Evolutionary conservation across 2,113 vertebrate species (phyloP).

Genomic region (Glaucomys volans): DNA sequence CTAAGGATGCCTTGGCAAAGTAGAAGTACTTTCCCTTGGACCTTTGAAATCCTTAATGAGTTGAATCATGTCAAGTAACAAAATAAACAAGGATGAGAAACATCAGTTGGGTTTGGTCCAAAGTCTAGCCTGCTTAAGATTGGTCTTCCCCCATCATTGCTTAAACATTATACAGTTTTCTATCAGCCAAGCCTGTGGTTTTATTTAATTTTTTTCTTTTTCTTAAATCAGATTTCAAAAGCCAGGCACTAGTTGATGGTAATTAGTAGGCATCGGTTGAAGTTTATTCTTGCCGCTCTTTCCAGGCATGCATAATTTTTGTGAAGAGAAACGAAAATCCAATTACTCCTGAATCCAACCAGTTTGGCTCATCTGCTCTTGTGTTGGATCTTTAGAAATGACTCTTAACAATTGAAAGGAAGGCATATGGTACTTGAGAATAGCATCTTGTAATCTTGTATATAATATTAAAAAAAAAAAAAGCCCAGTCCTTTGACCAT

Average conservation of each 20-base stretch:
- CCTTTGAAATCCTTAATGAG: constrained; percentile 83
- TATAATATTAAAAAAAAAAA: constrained; percentile 32
- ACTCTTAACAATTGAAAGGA: constrained; percentile 71
- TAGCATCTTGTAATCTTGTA: constrained; percentile 65
- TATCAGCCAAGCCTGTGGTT: constrained; percentile 76
- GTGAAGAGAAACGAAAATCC: constrained; percentile 74
- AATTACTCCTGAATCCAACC: constrained; percentile 73
- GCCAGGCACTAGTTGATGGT: constrained; percentile 75
- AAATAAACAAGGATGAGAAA: constrained; percentile 84
- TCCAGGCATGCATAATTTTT: constrained; percentile 81
- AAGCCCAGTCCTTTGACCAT: neutral
- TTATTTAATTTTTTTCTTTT: constrained; percentile 71
- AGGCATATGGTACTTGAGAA: constrained; percentile 75
- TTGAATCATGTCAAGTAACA: constrained; percentile 84
- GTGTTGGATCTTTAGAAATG: constrained; percentile 78
- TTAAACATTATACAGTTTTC: constrained; percentile 73
- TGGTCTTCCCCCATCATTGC: constrained; percentile 63
- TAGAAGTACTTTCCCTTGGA: constrained; percentile 82
- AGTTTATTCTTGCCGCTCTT: constrained; percentile 78
- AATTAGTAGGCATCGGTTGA: constrained; percentile 74
- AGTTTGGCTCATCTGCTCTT: constrained; percentile 78
- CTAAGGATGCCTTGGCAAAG: constrained; percentile 81
- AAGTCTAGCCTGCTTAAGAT: constrained; percentile 77
- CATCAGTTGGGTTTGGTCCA: constrained; percentile 78
- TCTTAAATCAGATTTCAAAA: constrained; percentile 81